Conservation (phyloP, 2,888 invertebrate genomes). For the Agrochola litura region DNA sequence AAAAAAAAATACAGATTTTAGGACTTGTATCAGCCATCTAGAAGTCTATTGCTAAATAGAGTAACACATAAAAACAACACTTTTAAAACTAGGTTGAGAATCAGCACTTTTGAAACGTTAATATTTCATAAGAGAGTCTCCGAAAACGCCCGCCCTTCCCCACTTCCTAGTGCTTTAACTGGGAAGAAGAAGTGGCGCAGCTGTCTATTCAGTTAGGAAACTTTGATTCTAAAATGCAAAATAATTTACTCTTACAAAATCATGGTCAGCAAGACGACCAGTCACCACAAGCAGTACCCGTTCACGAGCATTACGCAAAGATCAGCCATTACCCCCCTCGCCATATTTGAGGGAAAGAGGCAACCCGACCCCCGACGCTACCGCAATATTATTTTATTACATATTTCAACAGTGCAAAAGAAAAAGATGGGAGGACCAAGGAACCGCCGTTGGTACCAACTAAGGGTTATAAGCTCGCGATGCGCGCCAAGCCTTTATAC, state of each 20-base stretch:
- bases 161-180: neutral
- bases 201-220: neutral
- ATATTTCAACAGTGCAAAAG: constrained; percentile 53
- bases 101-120: neutral
- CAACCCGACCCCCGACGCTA: neutral
- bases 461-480: constrained; percentile 78
- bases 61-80: too few species aligned
- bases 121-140: neutral
- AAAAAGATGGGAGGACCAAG: constrained; percentile 54
- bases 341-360: neutral
- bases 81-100: neutral
- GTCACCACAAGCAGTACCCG: too few species aligned
- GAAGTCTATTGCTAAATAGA: neutral
- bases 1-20: neutral
- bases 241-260: neutral
- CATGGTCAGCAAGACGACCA: too few species aligned
- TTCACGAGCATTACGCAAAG: too few species aligned
- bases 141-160: neutral
- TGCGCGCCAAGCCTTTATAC: constrained; percentile 92
- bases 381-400: neutral
- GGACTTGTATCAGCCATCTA: neutral
- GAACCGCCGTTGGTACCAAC: constrained; percentile 54
- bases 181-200: neutral
- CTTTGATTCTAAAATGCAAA: neutral
- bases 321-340: neutral